Conservation (phyloP, 2,797 vertebrate genomes). For the Orientallactaga sibirica region DNA sequence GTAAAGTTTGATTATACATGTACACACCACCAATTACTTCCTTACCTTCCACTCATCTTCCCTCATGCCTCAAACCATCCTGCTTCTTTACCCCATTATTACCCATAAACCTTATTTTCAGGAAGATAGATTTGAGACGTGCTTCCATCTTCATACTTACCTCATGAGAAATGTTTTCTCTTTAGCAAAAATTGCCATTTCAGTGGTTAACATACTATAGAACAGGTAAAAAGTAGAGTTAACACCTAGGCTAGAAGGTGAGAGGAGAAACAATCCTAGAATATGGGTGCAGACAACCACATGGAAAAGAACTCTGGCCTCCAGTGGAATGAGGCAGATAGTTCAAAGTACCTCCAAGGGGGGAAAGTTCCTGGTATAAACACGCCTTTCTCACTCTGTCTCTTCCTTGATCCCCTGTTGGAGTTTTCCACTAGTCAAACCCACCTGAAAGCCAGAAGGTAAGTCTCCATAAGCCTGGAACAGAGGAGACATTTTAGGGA, state of each 20-base stretch:
- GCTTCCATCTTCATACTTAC: neutral
- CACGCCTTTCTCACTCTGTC: neutral
- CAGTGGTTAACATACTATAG: neutral
- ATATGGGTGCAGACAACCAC: neutral
- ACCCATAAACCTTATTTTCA: neutral
- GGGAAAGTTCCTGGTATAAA: neutral
- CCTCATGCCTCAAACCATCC: neutral
- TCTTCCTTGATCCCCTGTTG: neutral
- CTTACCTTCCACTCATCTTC: neutral
- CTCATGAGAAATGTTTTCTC: neutral
- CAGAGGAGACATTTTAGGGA: neutral
- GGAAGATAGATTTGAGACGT: neutral
- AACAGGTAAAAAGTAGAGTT: neutral
- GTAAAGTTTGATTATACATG: neutral
- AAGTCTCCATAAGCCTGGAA: neutral
- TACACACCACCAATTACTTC: neutral
- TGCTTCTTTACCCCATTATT: neutral
- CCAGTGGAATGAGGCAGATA: neutral
- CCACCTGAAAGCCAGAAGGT: neutral
- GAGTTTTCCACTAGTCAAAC: neutral
- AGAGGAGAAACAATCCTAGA: neutral
- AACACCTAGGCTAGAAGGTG: neutral
- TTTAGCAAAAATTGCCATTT: neutral
- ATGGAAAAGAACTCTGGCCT: neutral
- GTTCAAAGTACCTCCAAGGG: neutral